A percentile compares a stretch with the other conserved stretches of the same genome.
Evolutionary conservation across 2,113 vertebrate species (phyloP).

Genomic region (Indicator indicator): DNA sequence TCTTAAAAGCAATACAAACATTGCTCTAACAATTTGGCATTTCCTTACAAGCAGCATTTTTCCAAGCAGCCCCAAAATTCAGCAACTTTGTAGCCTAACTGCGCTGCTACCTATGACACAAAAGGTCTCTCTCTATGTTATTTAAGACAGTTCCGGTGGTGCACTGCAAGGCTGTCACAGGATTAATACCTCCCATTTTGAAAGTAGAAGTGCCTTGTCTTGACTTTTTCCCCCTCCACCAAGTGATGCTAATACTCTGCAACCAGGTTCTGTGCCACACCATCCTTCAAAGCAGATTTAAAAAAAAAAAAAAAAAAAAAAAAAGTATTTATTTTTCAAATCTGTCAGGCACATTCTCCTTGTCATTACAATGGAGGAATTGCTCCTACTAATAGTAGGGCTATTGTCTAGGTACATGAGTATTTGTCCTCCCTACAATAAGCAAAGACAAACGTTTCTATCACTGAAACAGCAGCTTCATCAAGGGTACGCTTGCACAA

Average conservation of each 20-base stretch:
- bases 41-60: not conserved
- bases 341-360: not conserved
- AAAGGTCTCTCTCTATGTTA: not conserved
- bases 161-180: not conserved
- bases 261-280: not conserved
- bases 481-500: not conserved
- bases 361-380: not conserved
- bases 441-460: not conserved
- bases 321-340: not conserved
- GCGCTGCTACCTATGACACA: not conserved
- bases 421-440: not conserved
- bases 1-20: not conserved
- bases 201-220: constrained; percentile 26
- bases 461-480: not conserved
- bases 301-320: too few relatives aligned
- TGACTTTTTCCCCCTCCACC: not conserved
- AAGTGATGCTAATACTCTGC: not conserved
- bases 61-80: not conserved
- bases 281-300: not conserved
- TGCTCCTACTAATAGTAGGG: not conserved
- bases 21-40: not conserved
- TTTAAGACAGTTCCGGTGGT: not conserved
- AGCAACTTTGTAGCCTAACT: not conserved
- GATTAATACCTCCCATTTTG: not conserved
- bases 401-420: not conserved